Evolutionary conservation across 1,140 invertebrate species (phyloP).

Genomic region (Polypedilum pembai): DNA sequence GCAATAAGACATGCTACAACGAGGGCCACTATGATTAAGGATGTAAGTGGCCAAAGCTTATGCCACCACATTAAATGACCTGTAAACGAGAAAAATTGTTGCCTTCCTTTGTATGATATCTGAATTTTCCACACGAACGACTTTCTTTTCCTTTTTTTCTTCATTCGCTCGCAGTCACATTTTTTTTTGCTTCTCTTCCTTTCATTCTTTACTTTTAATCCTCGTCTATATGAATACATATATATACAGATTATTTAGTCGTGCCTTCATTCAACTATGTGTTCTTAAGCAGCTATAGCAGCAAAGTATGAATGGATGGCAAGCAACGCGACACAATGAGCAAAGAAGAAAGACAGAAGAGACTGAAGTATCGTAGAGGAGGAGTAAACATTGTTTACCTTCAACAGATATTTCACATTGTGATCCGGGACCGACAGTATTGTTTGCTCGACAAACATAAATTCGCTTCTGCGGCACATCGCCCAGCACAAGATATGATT

Average conservation of each 20-base stretch:
- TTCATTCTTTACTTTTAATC: slow-evolving; percentile 19
- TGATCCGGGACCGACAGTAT: slow-evolving; percentile 63
- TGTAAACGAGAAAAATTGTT: slow-evolving; percentile 35
- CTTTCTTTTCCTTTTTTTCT: too few relatives aligned
- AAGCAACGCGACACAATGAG: too few relatives aligned
- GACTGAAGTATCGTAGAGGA: background rate
- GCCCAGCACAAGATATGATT: slow-evolving; percentile 38
- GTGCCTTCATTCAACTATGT: background rate
- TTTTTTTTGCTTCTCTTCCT: too few relatives aligned
- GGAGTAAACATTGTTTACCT: slow-evolving; percentile 47
- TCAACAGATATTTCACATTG: slow-evolving; percentile 72
- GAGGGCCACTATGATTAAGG: slow-evolving; percentile 64
- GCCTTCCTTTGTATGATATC: background rate
- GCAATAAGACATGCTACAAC: slow-evolving; percentile 67
- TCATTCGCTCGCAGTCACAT: too few relatives aligned
- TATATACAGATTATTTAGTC: background rate
- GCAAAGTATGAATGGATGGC: too few relatives aligned
- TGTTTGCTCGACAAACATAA: slow-evolving; percentile 77
- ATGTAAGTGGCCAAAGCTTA: slow-evolving; percentile 58
- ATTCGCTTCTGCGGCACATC: slow-evolving; percentile 50
- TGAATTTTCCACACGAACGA: too few relatives aligned
- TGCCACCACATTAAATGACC: slow-evolving; percentile 69
- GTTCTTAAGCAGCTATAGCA: too few relatives aligned
- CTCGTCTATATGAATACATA: background rate
- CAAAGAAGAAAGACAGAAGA: too few relatives aligned